A percentile compares a stretch with the other conserved stretches of the same genome.
These are phyloP conservation scores for Cremastinae sp. DNA, from an alignment of 2,888 invertebrate genomes.

Conservation along the genomic window DNA sequence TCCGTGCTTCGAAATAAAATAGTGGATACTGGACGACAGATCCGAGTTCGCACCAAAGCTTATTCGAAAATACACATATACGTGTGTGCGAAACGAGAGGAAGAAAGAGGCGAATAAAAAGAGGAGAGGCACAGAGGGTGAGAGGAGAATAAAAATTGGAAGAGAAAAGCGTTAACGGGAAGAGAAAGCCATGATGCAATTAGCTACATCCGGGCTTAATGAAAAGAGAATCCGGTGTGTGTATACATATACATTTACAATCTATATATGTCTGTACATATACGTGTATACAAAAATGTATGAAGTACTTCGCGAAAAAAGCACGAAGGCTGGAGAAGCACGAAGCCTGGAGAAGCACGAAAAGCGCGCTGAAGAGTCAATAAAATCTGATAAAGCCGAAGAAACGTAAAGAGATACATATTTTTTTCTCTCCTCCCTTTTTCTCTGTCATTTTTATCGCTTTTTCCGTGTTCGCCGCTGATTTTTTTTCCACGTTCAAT, in stretches of 20 bases:
- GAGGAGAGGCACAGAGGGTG: slow-evolving; percentile 5
- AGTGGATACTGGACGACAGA: slow-evolving; percentile 7
- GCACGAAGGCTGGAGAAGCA: too few species aligned
- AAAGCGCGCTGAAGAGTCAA: slow-evolving; percentile 65
- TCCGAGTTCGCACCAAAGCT: too few species aligned
- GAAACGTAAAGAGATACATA: slow-evolving; percentile 24
- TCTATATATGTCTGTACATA: too few species aligned
- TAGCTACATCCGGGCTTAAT: slow-evolving; percentile 72
- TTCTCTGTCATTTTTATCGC: background rate
- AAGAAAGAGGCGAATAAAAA: slow-evolving; percentile 20
- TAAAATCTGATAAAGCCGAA: slow-evolving; percentile 72
- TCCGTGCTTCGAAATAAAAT: slow-evolving; percentile 16
- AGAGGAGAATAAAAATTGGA: slow-evolving; percentile 20
- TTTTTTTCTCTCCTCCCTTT: slow-evolving; percentile 6
- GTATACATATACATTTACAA: slow-evolving; percentile 24
- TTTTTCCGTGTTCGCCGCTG: slow-evolving; percentile 5
- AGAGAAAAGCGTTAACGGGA: slow-evolving; percentile 56
- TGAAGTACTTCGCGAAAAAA: too few species aligned
- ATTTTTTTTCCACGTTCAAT: too few species aligned
- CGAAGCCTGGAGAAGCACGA: slow-evolving; percentile 36
- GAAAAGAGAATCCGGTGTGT: slow-evolving; percentile 67
- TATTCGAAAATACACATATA: slow-evolving; percentile 5
- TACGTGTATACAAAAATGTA: too few species aligned
- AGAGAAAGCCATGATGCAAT: slow-evolving; percentile 70
- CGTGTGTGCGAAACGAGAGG: slow-evolving; percentile 27